Base-by-base conservation (phyloP, 2,888 invertebrate species). In the Neoitamus cyanurus region DNA sequence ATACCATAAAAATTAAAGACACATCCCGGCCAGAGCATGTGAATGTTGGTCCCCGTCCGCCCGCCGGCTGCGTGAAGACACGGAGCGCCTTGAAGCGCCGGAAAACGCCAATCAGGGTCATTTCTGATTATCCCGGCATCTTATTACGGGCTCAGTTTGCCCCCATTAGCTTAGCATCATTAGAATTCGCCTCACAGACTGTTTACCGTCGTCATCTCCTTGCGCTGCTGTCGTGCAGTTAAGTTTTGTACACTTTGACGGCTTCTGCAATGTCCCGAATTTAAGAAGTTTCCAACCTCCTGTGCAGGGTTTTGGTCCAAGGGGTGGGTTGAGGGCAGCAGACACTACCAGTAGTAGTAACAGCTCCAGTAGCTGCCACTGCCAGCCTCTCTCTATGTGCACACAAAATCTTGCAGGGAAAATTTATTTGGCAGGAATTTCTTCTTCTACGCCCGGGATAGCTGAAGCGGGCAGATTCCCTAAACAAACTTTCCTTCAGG, bases 1-100 rank as follows among this genome's bases (percentile, higher is more conserved):
- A 58, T 58, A 58, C 20, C 58, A 58, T 58, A 58, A 58, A 58
- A 58, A 58, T 58, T 58, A 58, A 58, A 58, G 58, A 58, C 58
- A 58, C 9, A 58, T 58, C 25, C 25, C 25, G 48, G 7, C 48
- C 48, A 9, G 58, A 20, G 25, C 20, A 58, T 58, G 58, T 58
- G 9, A 25, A 20, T 6, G 9, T 37, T 9, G 37, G 9, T 42
- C 15, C 6, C n/a, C 15, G 20, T 15, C 9, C 9, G 6, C 20
- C n/a, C n/a, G n/a, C n/a, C n/a, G n/a, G n/a, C n/a, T n/a, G 48
- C 7, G n/a, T 13, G n/a, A 13, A 46, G 2, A 3, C 42, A n/a
- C 1, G n/a, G 58, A 58, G 20, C 48, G 1, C 9, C 25, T 58
- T 58, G 9, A 58, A 58, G 9, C 25, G 9, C 9, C 11, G 5